These are phyloP conservation scores for Eurosta solidaginis DNA, from an alignment of 1,140 invertebrate species.

Conservation along the genomic window DNA sequence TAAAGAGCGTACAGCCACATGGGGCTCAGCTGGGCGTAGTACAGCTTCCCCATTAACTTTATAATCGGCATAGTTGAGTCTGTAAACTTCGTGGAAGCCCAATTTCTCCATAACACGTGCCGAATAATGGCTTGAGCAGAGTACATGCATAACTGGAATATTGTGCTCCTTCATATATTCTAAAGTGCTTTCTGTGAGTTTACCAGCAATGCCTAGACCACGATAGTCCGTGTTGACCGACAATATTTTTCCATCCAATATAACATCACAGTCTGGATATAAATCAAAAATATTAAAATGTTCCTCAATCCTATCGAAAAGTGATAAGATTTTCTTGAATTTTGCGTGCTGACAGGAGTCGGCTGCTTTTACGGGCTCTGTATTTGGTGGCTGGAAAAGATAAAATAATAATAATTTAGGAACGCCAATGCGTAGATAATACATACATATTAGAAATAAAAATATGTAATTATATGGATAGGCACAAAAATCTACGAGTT, in stretches of 20 bases:
- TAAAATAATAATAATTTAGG: not conserved
- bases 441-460: not conserved
- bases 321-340: conserved; percentile 66
- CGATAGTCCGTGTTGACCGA: conserved; percentile 68
- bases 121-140: conserved; percentile 74
- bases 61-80: conserved; percentile 69
- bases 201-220: conserved; percentile 68
- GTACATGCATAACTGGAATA: conserved; percentile 58
- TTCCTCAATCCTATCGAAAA: conserved; percentile 64
- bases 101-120: conserved; percentile 70
- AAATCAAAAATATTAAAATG: conserved; percentile 62
- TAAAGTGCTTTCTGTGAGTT: conserved; percentile 65
- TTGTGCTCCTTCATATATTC: conserved; percentile 51
- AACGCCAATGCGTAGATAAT: not conserved
- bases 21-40: conserved; percentile 65
- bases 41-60: conserved; percentile 64
- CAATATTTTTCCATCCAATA: conserved; percentile 68
- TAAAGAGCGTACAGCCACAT: conserved; percentile 62
- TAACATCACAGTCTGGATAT: conserved; percentile 63
- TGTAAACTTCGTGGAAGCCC: conserved; percentile 70
- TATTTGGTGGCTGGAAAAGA: conserved; percentile 29
- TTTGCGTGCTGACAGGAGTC: conserved; percentile 63
- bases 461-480: no score
- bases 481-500: no score
- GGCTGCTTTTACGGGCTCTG: conserved; percentile 38